Conservation (phyloP, 2,888 invertebrate species). For the Candidula unifasciata region DNA sequence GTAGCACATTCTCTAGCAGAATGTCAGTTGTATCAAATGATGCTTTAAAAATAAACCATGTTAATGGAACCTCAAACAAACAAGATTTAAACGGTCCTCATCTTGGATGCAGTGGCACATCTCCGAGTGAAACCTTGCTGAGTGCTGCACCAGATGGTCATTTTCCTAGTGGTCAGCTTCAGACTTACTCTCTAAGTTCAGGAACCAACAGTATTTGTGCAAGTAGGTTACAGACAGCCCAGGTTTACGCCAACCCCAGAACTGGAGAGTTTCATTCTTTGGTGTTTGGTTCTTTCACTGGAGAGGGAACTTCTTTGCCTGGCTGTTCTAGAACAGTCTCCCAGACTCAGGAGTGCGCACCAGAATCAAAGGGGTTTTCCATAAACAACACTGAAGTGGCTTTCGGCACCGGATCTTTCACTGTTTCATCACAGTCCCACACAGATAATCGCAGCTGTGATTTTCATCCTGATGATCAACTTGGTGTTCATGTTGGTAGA, state of each 20-base stretch:
- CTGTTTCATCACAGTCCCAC: neutral
- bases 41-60: too few species aligned
- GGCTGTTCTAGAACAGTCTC: neutral
- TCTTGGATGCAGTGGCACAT: too few species aligned
- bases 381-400: neutral
- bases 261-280: neutral
- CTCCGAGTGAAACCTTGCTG: too few species aligned
- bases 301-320: neutral
- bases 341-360: too few species aligned
- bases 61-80: too few species aligned
- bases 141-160: too few species aligned
- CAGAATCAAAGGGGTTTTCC: neutral
- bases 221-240: neutral
- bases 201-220: neutral
- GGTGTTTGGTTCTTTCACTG: neutral
- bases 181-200: too few species aligned
- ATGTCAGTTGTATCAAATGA: too few species aligned
- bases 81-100: too few species aligned
- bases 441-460: neutral
- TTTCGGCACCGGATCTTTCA: neutral
- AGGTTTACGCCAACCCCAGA: slow-evolving; percentile 1
- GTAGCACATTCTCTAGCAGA: too few species aligned
- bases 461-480: neutral
- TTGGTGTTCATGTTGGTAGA: neutral
- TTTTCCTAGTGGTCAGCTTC: too few species aligned